phyloP scores from a whole-genome alignment of 2,888 invertebrate genomes.

The Timema cristinae region DNA sequence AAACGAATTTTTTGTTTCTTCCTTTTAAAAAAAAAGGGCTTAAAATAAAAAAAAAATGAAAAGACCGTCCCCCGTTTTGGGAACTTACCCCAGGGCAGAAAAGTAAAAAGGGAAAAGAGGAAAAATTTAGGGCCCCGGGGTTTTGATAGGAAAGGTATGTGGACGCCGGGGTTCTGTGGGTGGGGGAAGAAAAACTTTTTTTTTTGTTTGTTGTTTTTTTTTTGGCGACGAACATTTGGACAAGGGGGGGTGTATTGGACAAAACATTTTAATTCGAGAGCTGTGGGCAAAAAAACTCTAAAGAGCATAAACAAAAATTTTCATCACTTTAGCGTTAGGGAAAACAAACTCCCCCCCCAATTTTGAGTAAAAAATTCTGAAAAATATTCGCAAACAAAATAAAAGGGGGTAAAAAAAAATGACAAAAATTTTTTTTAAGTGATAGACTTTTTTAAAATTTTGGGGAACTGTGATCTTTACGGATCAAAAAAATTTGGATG shows the following conservation, averaged over 20 bases:
- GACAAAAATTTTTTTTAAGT: no score
- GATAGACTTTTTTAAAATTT: no score
- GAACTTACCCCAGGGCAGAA: not conserved
- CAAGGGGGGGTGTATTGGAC: not conserved
- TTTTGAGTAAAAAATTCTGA: no score
- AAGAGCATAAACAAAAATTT: no score
- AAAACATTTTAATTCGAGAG: not conserved
- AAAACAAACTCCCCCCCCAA: no score
- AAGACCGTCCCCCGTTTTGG: not conserved
- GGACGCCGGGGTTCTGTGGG: constrained; percentile 18
- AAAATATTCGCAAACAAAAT: no score
- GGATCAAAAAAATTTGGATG: not conserved
- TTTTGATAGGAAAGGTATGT: no score
- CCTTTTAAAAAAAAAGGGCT: not conserved
- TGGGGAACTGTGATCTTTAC: no score
- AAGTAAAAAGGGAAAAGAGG: not conserved
- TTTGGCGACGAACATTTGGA: constrained; percentile 1
- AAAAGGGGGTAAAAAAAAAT: no score
- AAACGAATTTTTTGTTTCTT: constrained; percentile 25
- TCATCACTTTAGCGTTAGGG: no score
- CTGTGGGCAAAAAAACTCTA: not conserved
- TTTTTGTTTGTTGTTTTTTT: not conserved
- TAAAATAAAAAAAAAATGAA: not conserved
- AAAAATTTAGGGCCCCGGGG: no score
- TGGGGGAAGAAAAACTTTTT: not conserved